These are phyloP conservation scores for Ctenopoma multispine DNA, from an alignment of 2,797 vertebrate genomes.

Conservation along the genomic window DNA sequence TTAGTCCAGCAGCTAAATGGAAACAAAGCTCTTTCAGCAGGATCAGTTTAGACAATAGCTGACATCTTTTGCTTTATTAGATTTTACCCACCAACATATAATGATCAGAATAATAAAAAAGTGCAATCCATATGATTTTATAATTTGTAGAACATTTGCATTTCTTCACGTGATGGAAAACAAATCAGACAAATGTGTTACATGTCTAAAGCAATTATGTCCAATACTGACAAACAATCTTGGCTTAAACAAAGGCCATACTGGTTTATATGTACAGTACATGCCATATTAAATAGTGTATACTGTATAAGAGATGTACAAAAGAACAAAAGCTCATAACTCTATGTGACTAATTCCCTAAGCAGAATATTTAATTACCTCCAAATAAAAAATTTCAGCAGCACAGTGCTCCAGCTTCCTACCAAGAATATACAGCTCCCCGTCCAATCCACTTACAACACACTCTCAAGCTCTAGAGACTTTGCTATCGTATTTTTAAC, in stretches of 20 bases:
- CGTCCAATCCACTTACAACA: conserved; percentile 74
- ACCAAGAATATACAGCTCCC: conserved; percentile 50
- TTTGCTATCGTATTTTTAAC: conserved; percentile 71
- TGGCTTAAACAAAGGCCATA: not conserved
- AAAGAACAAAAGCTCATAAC: not conserved
- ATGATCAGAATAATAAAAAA: not conserved
- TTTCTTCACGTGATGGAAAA: conserved; percentile 5
- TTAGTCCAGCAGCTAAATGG: not conserved
- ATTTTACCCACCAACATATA: no score
- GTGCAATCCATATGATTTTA: no score
- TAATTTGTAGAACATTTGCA: not conserved
- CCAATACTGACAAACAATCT: not conserved
- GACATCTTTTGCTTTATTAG: not conserved
- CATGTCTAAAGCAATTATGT: not conserved
- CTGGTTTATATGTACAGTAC: conserved; percentile 13
- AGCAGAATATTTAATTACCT: conserved; percentile 36
- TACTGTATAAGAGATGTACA: no score
- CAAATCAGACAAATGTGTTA: not conserved
- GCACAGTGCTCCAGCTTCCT: conserved; percentile 32
- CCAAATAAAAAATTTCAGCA: conserved; percentile 29
- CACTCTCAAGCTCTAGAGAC: conserved; percentile 71
- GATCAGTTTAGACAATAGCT: not conserved
- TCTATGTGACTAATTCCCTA: conserved; percentile 3
- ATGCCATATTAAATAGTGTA: not conserved
- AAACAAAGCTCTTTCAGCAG: not conserved